These are phyloP conservation scores for Anniella stebbinsi DNA, from an alignment of 2,797 vertebrate species.

Conservation along the genomic window DNA sequence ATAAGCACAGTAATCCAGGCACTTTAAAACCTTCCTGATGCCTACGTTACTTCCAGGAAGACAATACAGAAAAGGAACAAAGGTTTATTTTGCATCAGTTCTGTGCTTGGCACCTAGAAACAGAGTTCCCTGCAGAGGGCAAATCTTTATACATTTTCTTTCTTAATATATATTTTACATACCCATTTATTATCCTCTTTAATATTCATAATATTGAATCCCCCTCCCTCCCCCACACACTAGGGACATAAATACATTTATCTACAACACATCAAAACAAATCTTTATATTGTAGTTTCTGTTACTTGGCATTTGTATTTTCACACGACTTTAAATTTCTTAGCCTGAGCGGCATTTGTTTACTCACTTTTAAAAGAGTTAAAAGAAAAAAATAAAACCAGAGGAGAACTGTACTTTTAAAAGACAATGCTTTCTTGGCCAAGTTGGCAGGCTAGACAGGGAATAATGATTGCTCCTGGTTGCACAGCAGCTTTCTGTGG, in stretches of 20 bases:
- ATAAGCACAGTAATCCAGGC: not conserved
- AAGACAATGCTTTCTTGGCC: conserved; percentile 74
- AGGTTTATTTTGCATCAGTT: conserved; percentile 91
- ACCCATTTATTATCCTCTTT: conserved; percentile 84
- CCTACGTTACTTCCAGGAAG: conserved; percentile 38
- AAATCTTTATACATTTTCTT: conserved; percentile 86
- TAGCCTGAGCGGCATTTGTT: conserved; percentile 83
- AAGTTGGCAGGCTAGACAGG: conserved; percentile 58
- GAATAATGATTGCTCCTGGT: conserved; percentile 38
- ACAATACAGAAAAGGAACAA: conserved; percentile 78
- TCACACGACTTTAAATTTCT: conserved; percentile 91
- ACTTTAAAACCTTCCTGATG: conserved; percentile 18
- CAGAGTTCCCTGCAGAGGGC: conserved; percentile 87
- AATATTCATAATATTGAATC: conserved; percentile 88
- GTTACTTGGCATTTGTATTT: conserved; percentile 89
- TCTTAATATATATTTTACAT: conserved; percentile 89
- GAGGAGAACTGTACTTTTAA: conserved; percentile 63
- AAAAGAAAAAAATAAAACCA: conserved; percentile 56
- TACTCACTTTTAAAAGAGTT: conserved; percentile 76
- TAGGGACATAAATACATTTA: conserved; percentile 98
- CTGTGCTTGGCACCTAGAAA: conserved; percentile 97
- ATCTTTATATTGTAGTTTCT: conserved; percentile 87
- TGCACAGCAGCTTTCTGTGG: conserved; percentile 39
- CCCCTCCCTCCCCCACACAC: conserved; percentile 57
- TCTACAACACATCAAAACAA: conserved; percentile 97